Evolutionary conservation across 2,113 vertebrate species (phyloP), one percentile per base, ranked within the genome.

Genomic region (Triplophysa dalaica): DNA sequence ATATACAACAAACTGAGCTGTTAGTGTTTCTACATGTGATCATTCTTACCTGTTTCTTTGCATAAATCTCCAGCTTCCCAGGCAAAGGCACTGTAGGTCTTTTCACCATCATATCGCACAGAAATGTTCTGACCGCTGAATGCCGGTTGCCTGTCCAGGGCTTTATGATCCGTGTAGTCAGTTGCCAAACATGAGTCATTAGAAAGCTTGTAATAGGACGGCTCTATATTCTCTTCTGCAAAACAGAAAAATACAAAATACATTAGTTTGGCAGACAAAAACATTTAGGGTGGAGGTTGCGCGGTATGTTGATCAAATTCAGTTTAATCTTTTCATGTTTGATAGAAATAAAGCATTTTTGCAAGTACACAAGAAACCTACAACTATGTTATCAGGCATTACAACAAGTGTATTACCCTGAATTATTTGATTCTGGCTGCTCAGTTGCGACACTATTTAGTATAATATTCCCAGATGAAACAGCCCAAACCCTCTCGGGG

Each of bases 121-220:
- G 86, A 8, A 0, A 8, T 1, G 0, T 11, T 1, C 0, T 1
- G 2, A 4, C 13, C 6, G 3, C 0, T 1, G 10, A 10, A 82
- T 83, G 0, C 7, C n/a, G 1, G 2, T 0, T 1, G 0, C 0
- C 0, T 0, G 0, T 0, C 0, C 0, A 0, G 6, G 0, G 1
- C 70, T 0, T 70, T 0, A 2, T 77, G 0, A 0, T 0, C 0
- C n/a, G 83, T 89, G 84, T 91, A 93, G 0, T 83, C 89, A 0
- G 90, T 87, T 3, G 89, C 91, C 82, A 93, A 58, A 17, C 92
- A 93, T 0, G 10, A 81, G 0, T 0, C 0, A 0, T 0, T 0
- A 61, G n/a, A n/a, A n/a, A 92, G 0, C 2, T 0, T 0, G 48
- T 87, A 91, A 72, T 11, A 79, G 0, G 14, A n/a, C 0, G 92